Conservation (phyloP, 2,888 invertebrate species). For the Tridacna crocea region DNA sequence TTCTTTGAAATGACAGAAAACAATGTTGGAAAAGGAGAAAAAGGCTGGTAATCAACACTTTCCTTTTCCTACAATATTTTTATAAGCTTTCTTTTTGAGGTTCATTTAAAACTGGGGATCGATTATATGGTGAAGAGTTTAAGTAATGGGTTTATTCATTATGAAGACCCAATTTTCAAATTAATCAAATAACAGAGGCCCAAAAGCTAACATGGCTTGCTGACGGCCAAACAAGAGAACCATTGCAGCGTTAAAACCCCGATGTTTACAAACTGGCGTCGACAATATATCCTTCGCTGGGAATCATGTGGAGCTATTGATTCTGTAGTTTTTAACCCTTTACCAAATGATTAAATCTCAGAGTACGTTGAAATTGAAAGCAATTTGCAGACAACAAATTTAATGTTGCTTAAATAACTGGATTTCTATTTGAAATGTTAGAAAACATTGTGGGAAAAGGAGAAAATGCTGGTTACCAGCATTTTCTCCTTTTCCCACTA, state of each 20-base stretch:
- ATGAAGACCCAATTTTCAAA: slow-evolving; percentile 5
- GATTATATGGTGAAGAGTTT: not conserved
- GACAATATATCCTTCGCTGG: slow-evolving; percentile 1
- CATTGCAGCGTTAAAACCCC: slow-evolving; percentile 4
- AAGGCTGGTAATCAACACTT: no score
- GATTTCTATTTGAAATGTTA: not conserved
- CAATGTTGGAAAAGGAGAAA: no score
- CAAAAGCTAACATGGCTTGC: slow-evolving; percentile 4
- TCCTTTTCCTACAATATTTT: no score
- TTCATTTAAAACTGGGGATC: no score
- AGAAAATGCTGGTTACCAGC: not conserved
- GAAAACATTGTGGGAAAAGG: not conserved
- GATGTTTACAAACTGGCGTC: slow-evolving; percentile 12
- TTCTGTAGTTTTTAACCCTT: slow-evolving; percentile 3
- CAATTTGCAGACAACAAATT: not conserved
- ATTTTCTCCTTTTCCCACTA: not conserved
- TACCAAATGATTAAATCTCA: not conserved
- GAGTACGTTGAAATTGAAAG: not conserved
- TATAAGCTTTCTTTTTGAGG: no score
- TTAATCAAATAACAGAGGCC: not conserved
- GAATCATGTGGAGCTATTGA: slow-evolving; percentile 11
- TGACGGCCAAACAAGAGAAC: not conserved
- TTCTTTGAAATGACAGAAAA: no score
- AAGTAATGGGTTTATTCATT: not conserved
- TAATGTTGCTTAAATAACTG: no score